phyloP scores from a whole-genome alignment of 2,888 invertebrate genomes.

The Cerastis rubricosa region DNA sequence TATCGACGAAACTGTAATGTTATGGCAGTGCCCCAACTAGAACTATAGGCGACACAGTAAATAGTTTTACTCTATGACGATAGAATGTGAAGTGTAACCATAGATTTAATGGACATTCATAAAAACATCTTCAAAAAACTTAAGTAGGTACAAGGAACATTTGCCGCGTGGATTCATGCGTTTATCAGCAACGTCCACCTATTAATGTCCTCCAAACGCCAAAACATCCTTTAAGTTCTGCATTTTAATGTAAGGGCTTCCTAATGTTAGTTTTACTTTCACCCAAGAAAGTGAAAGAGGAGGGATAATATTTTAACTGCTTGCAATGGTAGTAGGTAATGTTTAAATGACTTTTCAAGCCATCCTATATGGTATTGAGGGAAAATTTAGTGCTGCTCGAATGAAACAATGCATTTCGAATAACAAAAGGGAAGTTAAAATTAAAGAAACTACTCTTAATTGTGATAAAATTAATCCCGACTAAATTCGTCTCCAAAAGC shows the following conservation, averaged over 20 bases:
- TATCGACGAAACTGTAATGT: conserved; percentile 15
- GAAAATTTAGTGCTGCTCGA: background rate
- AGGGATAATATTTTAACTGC: background rate
- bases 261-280: background rate
- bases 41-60: background rate
- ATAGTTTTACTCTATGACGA: conserved; percentile 20
- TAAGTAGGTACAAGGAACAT: background rate
- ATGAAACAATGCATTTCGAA: background rate
- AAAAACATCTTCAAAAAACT: background rate
- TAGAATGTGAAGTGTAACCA: background rate
- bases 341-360: background rate
- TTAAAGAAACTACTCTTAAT: background rate
- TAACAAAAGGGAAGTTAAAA: background rate
- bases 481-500: conserved; percentile 7
- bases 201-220: background rate
- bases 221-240: background rate
- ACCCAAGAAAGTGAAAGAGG: background rate
- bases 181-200: background rate
- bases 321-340: background rate
- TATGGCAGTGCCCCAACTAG: conserved; percentile 15
- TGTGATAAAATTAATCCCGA: background rate
- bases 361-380: background rate
- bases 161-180: background rate
- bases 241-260: background rate
- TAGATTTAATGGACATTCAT: background rate